These are phyloP conservation scores for Xenus cinereus DNA, from an alignment of 2,113 vertebrate species.

Conservation along the genomic window DNA sequence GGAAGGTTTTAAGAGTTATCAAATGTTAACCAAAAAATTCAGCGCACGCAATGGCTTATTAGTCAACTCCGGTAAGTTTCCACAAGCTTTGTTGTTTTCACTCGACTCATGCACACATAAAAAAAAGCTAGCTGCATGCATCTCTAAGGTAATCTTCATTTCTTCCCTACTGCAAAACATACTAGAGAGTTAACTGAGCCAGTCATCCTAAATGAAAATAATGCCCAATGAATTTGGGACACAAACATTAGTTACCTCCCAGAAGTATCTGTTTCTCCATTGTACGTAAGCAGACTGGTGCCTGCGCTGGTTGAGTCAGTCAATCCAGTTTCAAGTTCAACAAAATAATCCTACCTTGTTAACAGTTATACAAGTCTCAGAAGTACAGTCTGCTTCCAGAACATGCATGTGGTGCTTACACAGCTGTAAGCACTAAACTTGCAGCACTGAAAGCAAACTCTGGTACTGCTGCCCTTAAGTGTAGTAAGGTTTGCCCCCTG, in stretches of 20 bases:
- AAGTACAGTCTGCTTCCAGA: not conserved
- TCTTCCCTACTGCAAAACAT: not conserved
- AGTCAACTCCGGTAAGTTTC: not conserved
- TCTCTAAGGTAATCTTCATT: not conserved
- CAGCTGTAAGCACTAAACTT: not conserved
- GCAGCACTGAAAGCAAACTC: not conserved
- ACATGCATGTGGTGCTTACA: not conserved
- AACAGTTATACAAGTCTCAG: not conserved
- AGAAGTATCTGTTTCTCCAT: not conserved
- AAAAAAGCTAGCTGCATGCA: not conserved
- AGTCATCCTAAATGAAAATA: not conserved
- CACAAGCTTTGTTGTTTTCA: not conserved
- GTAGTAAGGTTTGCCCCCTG: fast-evolving
- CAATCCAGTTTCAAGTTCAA: not conserved
- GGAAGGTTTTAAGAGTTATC: not conserved
- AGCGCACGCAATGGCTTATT: not conserved
- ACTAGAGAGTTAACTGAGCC: not conserved
- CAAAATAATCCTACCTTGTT: not conserved
- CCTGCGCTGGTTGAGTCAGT: not conserved
- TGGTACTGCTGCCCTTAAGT: not conserved
- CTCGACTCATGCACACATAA: not conserved
- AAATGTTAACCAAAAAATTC: not conserved
- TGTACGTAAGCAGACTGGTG: not conserved
- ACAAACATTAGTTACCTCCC: not conserved
- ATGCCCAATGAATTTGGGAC: not conserved